A percentile compares a stretch with the other conserved stretches of the same genome.
Evolutionary conservation across 2,797 vertebrate species (phyloP).

Genomic region (Haliaeetus albicilla): DNA sequence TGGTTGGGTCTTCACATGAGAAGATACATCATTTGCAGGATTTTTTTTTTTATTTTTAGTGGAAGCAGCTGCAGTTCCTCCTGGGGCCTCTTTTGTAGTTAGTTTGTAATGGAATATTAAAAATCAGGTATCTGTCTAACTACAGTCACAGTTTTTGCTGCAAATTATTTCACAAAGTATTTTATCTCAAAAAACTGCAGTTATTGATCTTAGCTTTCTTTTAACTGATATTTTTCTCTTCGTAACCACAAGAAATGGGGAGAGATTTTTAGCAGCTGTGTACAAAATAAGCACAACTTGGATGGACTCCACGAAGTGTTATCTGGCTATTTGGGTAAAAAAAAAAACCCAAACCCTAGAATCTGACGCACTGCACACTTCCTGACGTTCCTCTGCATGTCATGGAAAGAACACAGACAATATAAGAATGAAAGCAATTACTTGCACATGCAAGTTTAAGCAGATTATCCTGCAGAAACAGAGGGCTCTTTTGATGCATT

Average conservation of each 20-base stretch:
- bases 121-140: not conserved
- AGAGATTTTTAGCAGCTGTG: not conserved
- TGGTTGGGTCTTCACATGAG: not conserved
- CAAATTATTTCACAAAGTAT: not conserved
- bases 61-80: not conserved
- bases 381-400: not conserved
- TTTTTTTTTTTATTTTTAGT: not conserved
- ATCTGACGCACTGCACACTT: not conserved
- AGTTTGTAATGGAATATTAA: not conserved
- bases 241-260: not conserved
- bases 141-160: not conserved
- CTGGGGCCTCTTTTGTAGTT: not conserved
- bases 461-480: not conserved
- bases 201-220: not conserved
- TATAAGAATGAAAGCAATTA: not conserved
- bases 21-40: not conserved
- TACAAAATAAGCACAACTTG: not conserved
- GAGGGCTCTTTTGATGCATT: not conserved
- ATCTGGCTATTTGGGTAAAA: not conserved
- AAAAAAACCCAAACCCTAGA: not conserved
- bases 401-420: not conserved
- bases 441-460: not conserved
- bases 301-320: not conserved
- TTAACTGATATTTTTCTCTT: not conserved
- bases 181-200: not conserved